A percentile compares a stretch with the other conserved stretches of the same genome.
Evolutionary conservation across 2,888 invertebrate genomes (phyloP).

Genomic region (Punctoribates punctum): DNA sequence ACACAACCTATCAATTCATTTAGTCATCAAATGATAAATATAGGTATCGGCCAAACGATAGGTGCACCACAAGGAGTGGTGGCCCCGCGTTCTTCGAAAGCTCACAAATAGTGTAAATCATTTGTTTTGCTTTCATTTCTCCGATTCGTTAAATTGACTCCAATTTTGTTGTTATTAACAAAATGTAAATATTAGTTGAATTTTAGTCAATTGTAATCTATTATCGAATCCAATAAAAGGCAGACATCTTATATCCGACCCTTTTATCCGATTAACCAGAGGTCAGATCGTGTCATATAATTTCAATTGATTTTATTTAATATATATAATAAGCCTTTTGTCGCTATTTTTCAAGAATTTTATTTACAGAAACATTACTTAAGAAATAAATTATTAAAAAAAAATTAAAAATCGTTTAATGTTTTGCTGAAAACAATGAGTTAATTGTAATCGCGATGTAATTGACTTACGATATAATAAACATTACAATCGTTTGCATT

Average conservation of each 20-base stretch:
- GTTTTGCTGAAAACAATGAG: background rate
- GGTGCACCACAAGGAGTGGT: background rate
- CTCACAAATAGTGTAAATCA: slow-evolving; percentile 17
- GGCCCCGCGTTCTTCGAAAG: background rate
- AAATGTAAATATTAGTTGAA: slow-evolving; percentile 13
- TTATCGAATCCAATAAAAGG: too few relatives aligned
- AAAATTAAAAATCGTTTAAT: background rate
- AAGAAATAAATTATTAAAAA: background rate
- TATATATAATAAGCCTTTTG: background rate
- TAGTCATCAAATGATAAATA: background rate
- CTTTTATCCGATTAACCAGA: too few relatives aligned
- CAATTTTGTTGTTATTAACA: background rate
- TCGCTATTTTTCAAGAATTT: background rate
- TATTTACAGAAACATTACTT: slow-evolving; percentile 1
- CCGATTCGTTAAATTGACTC: background rate
- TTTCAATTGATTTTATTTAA: background rate
- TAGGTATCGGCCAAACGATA: background rate
- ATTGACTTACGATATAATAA: background rate
- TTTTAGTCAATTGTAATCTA: background rate
- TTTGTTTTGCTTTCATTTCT: background rate
- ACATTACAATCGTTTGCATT: background rate
- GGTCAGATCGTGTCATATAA: background rate
- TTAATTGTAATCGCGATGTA: slow-evolving; percentile 18
- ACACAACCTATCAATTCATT: background rate
- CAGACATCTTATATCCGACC: too few relatives aligned